Conservation (phyloP, 2,888 invertebrate species). For the Leptothorax acervorum region DNA sequence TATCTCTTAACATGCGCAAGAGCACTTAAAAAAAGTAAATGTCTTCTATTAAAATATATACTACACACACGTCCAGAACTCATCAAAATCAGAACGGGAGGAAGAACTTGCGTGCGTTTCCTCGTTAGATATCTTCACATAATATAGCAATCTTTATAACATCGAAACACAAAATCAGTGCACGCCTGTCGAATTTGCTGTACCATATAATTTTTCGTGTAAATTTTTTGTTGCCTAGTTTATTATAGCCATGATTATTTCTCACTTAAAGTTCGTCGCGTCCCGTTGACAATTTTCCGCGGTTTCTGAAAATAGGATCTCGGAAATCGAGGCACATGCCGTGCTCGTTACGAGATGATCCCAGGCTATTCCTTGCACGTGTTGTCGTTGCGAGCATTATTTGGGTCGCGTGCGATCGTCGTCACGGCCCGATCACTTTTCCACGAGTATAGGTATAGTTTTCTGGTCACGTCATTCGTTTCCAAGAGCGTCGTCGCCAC, state of each 20-base stretch:
- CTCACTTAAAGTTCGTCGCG: not conserved
- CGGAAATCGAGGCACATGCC: not conserved
- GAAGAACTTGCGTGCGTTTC: not conserved
- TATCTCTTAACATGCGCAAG: not conserved
- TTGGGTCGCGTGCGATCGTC: constrained; percentile 56
- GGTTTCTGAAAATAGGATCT: constrained; percentile 9
- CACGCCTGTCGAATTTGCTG: not conserved
- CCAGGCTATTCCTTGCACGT: constrained; percentile 26
- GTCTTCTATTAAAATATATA: not conserved
- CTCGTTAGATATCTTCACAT: not conserved
- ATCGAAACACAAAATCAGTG: not conserved
- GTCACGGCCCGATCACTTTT: constrained; percentile 34
- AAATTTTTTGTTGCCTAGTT: not conserved
- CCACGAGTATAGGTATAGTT: constrained; percentile 34
- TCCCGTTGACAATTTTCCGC: not conserved
- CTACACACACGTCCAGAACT: not conserved
- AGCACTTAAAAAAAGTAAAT: not conserved
- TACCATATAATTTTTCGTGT: not conserved
- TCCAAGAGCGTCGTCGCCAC: constrained; percentile 37
- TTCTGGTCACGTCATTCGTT: constrained; percentile 59
- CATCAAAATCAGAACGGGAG: not conserved
- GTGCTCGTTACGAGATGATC: constrained; percentile 13
- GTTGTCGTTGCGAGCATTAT: constrained; percentile 41
- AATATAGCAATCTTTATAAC: not conserved
- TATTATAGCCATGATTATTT: not conserved